phyloP scores from a whole-genome alignment of 2,888 invertebrate species.

The Ischnura elegans region DNA sequence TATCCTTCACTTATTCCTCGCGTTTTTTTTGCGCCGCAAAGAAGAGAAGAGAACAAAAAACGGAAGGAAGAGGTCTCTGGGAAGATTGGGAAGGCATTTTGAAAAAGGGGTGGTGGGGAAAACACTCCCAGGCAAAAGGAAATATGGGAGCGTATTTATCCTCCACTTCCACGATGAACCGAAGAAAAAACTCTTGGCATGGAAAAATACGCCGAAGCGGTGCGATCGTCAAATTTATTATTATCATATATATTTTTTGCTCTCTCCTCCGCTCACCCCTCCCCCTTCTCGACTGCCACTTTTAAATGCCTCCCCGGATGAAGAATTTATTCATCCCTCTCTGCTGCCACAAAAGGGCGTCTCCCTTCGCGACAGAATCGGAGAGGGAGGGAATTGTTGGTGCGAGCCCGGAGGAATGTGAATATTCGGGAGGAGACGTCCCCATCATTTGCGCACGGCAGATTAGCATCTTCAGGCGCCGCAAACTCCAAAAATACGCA shows the following conservation, averaged over 20 bases:
- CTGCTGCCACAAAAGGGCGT: neutral
- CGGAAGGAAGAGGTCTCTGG: neutral
- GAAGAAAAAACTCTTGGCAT: constrained; percentile 19
- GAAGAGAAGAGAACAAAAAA: neutral
- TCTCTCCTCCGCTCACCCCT: neutral
- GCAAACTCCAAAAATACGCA: neutral
- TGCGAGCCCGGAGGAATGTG: too few species aligned
- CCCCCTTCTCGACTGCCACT: too few species aligned
- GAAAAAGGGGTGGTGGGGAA: neutral
- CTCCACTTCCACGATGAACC: neutral
- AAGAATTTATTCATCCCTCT: neutral
- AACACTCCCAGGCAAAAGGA: constrained; percentile 4
- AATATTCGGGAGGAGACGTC: neutral
- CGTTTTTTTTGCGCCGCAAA: neutral
- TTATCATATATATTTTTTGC: neutral
- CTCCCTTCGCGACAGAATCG: neutral
- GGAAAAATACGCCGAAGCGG: constrained; percentile 30
- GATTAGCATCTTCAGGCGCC: neutral
- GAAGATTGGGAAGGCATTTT: neutral
- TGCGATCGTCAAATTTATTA: constrained; percentile 31
- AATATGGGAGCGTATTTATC: constrained; percentile 16
- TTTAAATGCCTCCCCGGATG: constrained; percentile 14
- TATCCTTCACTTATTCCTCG: neutral
- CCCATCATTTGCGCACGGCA: neutral
- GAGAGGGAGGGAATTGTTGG: neutral